These are phyloP conservation scores for Buceros bicornis DNA, from an alignment of 2,797 vertebrate species.

Conservation along the genomic window DNA sequence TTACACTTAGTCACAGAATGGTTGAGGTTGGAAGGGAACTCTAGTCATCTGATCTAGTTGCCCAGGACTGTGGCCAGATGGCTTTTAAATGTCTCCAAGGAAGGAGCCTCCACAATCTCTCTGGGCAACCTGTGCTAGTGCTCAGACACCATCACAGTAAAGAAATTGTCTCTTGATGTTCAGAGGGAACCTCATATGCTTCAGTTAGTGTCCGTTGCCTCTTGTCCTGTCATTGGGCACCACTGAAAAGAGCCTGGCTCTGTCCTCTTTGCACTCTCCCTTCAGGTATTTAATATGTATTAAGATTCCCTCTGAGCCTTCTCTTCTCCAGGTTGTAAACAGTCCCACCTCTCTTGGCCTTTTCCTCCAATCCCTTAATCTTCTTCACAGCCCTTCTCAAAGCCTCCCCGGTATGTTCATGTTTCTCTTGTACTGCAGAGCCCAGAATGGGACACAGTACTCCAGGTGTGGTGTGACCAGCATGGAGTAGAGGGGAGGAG, in stretches of 20 bases:
- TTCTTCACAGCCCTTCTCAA: background rate
- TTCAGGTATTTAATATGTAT: too few species aligned
- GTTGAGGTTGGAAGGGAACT: background rate
- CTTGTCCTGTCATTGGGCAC: background rate
- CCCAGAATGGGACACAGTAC: background rate
- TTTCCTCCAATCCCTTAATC: background rate
- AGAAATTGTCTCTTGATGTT: background rate
- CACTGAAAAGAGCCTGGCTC: background rate
- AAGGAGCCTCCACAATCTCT: background rate
- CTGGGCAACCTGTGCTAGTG: background rate
- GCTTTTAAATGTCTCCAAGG: background rate
- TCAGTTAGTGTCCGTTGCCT: background rate
- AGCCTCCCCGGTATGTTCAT: background rate
- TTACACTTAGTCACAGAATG: background rate
- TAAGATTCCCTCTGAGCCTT: background rate
- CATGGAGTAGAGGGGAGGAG: background rate
- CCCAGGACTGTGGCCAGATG: background rate
- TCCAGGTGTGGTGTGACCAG: background rate
- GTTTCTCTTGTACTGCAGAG: background rate
- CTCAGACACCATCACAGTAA: background rate
- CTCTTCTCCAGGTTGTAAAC: background rate
- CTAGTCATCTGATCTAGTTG: background rate
- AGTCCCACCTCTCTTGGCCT: background rate
- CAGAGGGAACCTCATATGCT: background rate
- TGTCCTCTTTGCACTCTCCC: too few species aligned